Conservation (phyloP, 2,113 vertebrate genomes). For the Paralichthys olivaceus region DNA sequence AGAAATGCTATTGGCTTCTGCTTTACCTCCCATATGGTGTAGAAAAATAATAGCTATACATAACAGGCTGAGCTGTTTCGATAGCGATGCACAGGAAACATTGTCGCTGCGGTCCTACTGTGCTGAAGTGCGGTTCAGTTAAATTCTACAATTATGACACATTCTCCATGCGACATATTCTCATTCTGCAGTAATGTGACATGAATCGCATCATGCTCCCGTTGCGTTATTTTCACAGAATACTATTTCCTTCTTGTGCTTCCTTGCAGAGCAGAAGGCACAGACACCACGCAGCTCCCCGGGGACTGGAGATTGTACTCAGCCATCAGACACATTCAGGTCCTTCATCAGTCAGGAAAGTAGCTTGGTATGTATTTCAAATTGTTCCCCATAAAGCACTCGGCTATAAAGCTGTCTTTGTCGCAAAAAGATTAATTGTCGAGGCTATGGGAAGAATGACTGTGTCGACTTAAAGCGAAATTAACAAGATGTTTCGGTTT, state of each 20-base stretch:
- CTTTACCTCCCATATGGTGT: background rate
- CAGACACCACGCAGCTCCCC: conserved; percentile 37
- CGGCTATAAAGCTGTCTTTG: conserved; percentile 7
- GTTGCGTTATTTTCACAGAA: conserved; percentile 26
- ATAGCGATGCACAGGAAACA: background rate
- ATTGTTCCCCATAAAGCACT: conserved; percentile 6
- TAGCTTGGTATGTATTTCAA: conserved; percentile 63
- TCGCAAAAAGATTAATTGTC: background rate
- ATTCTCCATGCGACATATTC: background rate
- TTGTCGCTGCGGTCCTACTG: background rate
- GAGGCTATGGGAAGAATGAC: conserved; percentile 13
- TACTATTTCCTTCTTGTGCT: conserved; percentile 16
- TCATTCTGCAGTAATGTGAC: conserved; percentile 16
- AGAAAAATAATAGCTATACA: background rate
- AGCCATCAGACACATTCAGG: conserved; percentile 32
- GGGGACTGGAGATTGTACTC: conserved; percentile 52
- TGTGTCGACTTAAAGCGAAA: conserved; percentile 21
- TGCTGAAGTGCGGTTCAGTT: conserved; percentile 10
- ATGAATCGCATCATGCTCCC: conserved; percentile 7
- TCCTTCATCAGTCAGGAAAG: conserved; percentile 46
- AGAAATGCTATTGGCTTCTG: background rate
- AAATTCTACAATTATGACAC: conserved; percentile 2
- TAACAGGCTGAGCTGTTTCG: background rate
- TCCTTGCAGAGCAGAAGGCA: conserved; percentile 45
- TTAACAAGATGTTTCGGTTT: conserved; percentile 29